A percentile compares a stretch with the other conserved stretches of the same genome.
phyloP scores from a whole-genome alignment of 2,113 vertebrate species.

The Hypocryptadius cinnamomeus region DNA sequence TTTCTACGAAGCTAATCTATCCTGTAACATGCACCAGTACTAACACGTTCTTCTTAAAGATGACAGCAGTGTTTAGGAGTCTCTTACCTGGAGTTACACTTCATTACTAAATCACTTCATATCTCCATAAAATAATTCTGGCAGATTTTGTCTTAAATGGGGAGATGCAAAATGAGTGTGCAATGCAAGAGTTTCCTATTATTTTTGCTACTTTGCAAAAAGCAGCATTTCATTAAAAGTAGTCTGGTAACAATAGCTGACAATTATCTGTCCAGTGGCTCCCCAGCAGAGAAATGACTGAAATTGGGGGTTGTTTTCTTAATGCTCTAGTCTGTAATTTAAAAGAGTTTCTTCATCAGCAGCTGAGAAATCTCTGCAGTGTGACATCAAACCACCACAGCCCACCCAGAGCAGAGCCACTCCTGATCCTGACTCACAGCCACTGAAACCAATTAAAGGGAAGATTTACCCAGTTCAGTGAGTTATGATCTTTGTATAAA shows the following conservation, averaged over 20 bases:
- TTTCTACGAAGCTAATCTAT: not conserved
- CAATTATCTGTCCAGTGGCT: not conserved
- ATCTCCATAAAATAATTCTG: not conserved
- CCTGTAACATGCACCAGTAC: not conserved
- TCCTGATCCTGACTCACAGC: not conserved
- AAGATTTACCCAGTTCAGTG: not conserved
- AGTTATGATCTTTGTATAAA: not conserved
- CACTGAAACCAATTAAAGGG: not conserved
- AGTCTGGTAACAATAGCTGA: not conserved
- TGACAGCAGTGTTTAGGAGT: not conserved
- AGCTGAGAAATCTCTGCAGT: not conserved
- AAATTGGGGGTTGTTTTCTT: not conserved
- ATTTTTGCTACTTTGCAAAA: not conserved
- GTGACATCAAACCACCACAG: not conserved
- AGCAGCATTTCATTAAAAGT: not conserved
- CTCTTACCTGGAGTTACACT: not conserved
- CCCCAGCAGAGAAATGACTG: not conserved
- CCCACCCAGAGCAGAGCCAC: not conserved
- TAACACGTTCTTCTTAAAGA: not conserved
- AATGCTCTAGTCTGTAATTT: not conserved
- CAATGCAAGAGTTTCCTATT: not conserved
- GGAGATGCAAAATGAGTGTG: not conserved
- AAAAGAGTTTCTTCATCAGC: not conserved
- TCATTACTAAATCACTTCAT: not conserved
- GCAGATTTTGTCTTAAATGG: not conserved